Evolutionary conservation across 2,113 vertebrate species (phyloP).

Genomic region (Esox niger): DNA sequence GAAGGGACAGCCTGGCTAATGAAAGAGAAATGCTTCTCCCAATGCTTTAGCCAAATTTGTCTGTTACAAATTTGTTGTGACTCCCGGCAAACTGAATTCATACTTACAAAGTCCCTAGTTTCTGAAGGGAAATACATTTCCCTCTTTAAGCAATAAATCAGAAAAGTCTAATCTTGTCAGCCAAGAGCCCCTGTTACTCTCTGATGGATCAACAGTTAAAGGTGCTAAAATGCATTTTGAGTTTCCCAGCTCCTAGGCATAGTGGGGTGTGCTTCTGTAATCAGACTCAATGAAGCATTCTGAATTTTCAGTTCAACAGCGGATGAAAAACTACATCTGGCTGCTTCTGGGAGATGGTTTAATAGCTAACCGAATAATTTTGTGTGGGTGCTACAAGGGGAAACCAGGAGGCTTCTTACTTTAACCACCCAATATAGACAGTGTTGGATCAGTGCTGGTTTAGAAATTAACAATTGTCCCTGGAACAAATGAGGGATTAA

Average conservation of each 20-base stretch:
- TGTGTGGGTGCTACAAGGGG: constrained; percentile 23
- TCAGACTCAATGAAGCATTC: constrained; percentile 51
- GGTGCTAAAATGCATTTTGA: neutral
- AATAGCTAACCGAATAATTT: constrained; percentile 16
- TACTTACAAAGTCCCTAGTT: constrained; percentile 46
- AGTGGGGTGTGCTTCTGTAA: constrained; percentile 27
- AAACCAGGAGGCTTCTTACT: constrained; percentile 14
- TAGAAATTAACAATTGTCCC: constrained; percentile 12
- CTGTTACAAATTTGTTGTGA: constrained; percentile 47
- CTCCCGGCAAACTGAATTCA: constrained; percentile 51
- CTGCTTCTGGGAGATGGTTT: constrained; percentile 56
- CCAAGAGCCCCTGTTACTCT: neutral
- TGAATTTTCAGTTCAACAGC: neutral
- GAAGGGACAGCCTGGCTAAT: constrained; percentile 61
- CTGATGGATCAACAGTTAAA: constrained; percentile 27
- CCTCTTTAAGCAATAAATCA: constrained; percentile 29
- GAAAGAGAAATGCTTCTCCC: constrained; percentile 56
- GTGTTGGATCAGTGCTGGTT: constrained; percentile 13
- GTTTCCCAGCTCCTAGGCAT: neutral
- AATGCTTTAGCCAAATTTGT: constrained; percentile 52
- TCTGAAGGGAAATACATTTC: constrained; percentile 15
- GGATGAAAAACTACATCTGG: constrained; percentile 20
- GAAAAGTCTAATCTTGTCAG: constrained; percentile 17
- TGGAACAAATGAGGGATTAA: constrained; percentile 59
- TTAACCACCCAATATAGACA: constrained; percentile 25